phyloP scores from a whole-genome alignment of 2,888 invertebrate species.

The Apoderus coryli region DNA sequence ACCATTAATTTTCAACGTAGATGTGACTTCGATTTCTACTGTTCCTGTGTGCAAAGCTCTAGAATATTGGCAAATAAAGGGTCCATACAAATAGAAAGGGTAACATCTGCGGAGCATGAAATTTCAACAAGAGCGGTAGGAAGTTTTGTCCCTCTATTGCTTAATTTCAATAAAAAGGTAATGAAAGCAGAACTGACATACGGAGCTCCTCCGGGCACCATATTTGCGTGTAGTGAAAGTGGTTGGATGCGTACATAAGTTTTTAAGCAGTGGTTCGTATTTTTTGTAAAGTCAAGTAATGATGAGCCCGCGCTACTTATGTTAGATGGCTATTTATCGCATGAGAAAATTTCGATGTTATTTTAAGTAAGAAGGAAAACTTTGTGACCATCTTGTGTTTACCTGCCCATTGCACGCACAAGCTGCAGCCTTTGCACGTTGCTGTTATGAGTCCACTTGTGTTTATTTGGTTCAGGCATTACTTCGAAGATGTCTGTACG shows the following conservation, averaged over 20 bases:
- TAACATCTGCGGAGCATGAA: slow-evolving; percentile 12
- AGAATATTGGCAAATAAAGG: slow-evolving; percentile 9
- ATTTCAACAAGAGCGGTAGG: slow-evolving; percentile 9
- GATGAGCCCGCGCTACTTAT: slow-evolving; percentile 19
- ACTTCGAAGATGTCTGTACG: slow-evolving; percentile 10
- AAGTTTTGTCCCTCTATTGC: slow-evolving; percentile 10
- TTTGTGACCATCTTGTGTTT: slow-evolving; percentile 7
- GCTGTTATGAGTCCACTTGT: slow-evolving; percentile 9
- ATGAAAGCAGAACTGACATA: slow-evolving; percentile 18
- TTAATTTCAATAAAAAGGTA: slow-evolving; percentile 9
- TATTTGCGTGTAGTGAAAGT: slow-evolving; percentile 17
- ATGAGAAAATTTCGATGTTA: slow-evolving; percentile 9
- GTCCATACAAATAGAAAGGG: slow-evolving; percentile 9
- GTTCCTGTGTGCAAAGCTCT: slow-evolving; percentile 10
- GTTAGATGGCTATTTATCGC: slow-evolving; percentile 10
- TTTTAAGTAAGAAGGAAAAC: slow-evolving; percentile 6
- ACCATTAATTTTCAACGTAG: slow-evolving; percentile 9
- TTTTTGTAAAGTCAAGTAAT: slow-evolving; percentile 19
- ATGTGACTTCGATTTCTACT: slow-evolving; percentile 9
- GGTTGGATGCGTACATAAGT: slow-evolving; percentile 25
- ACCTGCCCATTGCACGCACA: slow-evolving; percentile 3
- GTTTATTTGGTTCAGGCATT: too few relatives aligned
- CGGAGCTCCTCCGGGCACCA: slow-evolving; percentile 20
- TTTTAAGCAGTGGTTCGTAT: slow-evolving; percentile 25
- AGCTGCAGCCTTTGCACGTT: slow-evolving; percentile 14